A percentile compares a stretch with the other conserved stretches of the same genome.
Conservation (phyloP, 1,140 invertebrate genomes). For the Caenorhabditis inopinata region DNA sequence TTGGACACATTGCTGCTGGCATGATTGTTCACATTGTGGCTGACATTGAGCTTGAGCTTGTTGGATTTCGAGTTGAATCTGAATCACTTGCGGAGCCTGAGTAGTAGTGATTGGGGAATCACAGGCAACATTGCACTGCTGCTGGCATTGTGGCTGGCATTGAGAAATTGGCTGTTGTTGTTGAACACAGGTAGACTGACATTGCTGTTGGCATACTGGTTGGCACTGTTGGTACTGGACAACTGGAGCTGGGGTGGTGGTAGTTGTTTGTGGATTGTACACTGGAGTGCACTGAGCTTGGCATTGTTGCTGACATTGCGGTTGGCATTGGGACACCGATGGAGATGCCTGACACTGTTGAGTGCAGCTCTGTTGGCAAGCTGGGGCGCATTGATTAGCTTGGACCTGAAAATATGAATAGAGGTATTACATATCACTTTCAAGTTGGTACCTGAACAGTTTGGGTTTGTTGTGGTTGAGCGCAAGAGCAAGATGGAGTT, state of each 20-base stretch:
- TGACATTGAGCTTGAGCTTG: conserved; percentile 20
- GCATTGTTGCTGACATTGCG: too few relatives aligned
- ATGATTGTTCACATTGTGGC: background rate
- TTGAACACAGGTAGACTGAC: conserved; percentile 31
- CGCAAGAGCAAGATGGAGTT: conserved; percentile 36
- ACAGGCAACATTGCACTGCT: conserved; percentile 33
- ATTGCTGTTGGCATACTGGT: conserved; percentile 36
- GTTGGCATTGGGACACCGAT: too few relatives aligned
- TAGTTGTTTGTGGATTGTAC: too few relatives aligned
- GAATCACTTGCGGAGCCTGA: conserved; percentile 36
- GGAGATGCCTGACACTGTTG: too few relatives aligned
- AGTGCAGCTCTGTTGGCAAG: too few relatives aligned
- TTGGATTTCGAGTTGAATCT: conserved; percentile 37
- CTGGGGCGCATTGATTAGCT: too few relatives aligned
- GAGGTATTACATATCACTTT: background rate
- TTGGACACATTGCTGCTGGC: background rate
- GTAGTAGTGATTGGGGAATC: conserved; percentile 20
- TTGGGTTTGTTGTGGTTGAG: conserved; percentile 40
- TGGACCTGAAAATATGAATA: too few relatives aligned
- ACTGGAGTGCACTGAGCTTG: too few relatives aligned
- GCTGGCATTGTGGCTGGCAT: conserved; percentile 29
- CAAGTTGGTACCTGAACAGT: background rate
- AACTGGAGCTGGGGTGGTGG: too few relatives aligned
- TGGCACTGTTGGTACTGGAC: too few relatives aligned
- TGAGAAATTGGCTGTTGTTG: conserved; percentile 19